These are phyloP conservation scores for Arenicola marina DNA, from an alignment of 2,888 invertebrate species.

Conservation along the genomic window DNA sequence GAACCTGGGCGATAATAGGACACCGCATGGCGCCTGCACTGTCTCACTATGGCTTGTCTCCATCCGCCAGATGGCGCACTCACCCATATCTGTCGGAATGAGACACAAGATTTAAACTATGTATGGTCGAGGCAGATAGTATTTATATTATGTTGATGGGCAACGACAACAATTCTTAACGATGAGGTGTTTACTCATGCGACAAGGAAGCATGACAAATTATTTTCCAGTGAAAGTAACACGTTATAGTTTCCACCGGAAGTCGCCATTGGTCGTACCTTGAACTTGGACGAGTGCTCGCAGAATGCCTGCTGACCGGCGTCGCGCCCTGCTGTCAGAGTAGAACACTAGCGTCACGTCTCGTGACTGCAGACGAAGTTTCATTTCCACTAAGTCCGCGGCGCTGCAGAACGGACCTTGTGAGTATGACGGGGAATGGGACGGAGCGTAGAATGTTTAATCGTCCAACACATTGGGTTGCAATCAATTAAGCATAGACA, in stretches of 20 bases:
- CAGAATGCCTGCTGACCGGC: slow-evolving; percentile 14
- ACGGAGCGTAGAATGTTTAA: too few species aligned
- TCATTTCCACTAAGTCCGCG: neutral
- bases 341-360: slow-evolving; percentile 16
- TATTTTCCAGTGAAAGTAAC: too few species aligned
- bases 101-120: too few species aligned
- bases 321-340: slow-evolving; percentile 18
- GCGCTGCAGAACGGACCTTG: slow-evolving; percentile 30
- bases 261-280: neutral
- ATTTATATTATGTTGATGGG: too few species aligned
- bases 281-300: slow-evolving; percentile 9
- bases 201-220: too few species aligned
- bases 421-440: too few species aligned
- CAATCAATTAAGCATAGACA: too few species aligned
- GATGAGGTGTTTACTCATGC: too few species aligned
- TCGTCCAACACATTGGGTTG: too few species aligned
- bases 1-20: slow-evolving; percentile 25
- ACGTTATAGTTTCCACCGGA: too few species aligned
- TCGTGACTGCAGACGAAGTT: neutral
- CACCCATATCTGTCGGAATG: neutral
- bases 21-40: slow-evolving; percentile 14
- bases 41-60: neutral
- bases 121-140: too few species aligned
- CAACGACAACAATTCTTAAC: too few species aligned
- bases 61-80: slow-evolving; percentile 4